A percentile compares a stretch with the other conserved stretches of the same genome.
phyloP scores from a whole-genome alignment of 2,888 invertebrate genomes.

The Drosophila merina region DNA sequence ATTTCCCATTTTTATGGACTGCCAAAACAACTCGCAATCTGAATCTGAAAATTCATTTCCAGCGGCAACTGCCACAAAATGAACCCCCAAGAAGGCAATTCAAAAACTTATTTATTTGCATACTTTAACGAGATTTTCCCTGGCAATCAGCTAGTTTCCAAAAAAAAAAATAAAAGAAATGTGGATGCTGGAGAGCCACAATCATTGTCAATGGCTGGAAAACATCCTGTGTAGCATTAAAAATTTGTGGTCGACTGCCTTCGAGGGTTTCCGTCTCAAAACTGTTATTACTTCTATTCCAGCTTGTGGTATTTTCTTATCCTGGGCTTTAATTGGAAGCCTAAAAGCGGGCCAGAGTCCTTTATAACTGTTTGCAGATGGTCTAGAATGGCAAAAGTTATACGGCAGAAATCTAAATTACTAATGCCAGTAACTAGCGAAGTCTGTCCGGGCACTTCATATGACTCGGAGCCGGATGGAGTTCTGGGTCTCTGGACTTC shows the following conservation, averaged over 20 bases:
- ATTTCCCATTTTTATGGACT: neutral
- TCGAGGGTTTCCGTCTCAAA: constrained; percentile 23
- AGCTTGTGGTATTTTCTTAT: constrained; percentile 55
- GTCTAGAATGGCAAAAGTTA: constrained; percentile 45
- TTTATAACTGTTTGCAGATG: constrained; percentile 53
- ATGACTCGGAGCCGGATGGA: constrained; percentile 17
- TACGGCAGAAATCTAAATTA: constrained; percentile 64
- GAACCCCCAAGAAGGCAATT: constrained; percentile 14
- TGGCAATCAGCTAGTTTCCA: constrained; percentile 26
- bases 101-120: constrained; percentile 47
- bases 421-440: constrained; percentile 52
- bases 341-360: constrained; percentile 13
- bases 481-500: constrained; percentile 24
- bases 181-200: constrained; percentile 44
- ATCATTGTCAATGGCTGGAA: constrained; percentile 63
- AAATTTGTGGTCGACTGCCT: constrained; percentile 56
- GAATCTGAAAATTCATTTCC: constrained; percentile 10
- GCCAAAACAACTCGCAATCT: constrained; percentile 5
- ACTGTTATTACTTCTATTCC: constrained; percentile 55
- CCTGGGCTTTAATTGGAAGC: constrained; percentile 33
- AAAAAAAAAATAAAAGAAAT: constrained; percentile 3
- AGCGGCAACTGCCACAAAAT: constrained; percentile 12
- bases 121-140: constrained; percentile 40
- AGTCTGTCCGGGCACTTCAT: constrained; percentile 36
- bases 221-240: constrained; percentile 43